Conservation (phyloP, 2,113 vertebrate species). For the Leucosticte australis region DNA sequence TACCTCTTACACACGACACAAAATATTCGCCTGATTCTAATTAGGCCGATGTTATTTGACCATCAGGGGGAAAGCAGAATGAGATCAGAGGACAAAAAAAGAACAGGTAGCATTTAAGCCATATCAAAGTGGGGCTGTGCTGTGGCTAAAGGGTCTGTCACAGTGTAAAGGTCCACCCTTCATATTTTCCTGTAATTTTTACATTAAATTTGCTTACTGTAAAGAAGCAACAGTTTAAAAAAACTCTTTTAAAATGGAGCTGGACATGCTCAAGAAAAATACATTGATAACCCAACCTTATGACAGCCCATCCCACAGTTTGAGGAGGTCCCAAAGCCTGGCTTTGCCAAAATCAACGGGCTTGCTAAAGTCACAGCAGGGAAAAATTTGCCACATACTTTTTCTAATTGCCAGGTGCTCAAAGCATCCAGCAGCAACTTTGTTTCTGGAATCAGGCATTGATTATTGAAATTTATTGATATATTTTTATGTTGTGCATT, state of each 20-base stretch:
- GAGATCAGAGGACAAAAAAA: constrained; percentile 9
- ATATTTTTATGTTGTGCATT: neutral
- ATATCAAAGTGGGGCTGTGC: neutral
- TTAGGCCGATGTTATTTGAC: constrained; percentile 36
- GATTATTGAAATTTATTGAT: neutral
- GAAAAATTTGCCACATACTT: neutral
- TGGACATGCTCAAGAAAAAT: neutral
- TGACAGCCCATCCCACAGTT: neutral
- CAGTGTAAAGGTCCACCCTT: neutral
- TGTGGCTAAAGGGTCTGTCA: neutral
- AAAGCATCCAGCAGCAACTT: neutral
- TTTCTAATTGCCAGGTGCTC: neutral
- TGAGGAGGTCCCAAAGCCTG: neutral
- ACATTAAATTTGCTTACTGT: neutral
- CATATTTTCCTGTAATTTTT: neutral
- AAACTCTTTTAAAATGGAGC: neutral
- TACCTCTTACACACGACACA: constrained; percentile 65
- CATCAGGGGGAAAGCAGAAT: neutral
- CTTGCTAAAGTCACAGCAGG: neutral
- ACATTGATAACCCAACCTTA: neutral
- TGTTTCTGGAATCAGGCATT: neutral
- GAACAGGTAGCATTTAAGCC: neutral
- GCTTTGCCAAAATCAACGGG: neutral
- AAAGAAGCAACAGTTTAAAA: neutral
- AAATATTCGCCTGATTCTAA: constrained; percentile 71